Evolutionary conservation across 1,140 invertebrate genomes (phyloP), one percentile per base, ranked within the genome.

Genomic region (Drosophila azteca): DNA sequence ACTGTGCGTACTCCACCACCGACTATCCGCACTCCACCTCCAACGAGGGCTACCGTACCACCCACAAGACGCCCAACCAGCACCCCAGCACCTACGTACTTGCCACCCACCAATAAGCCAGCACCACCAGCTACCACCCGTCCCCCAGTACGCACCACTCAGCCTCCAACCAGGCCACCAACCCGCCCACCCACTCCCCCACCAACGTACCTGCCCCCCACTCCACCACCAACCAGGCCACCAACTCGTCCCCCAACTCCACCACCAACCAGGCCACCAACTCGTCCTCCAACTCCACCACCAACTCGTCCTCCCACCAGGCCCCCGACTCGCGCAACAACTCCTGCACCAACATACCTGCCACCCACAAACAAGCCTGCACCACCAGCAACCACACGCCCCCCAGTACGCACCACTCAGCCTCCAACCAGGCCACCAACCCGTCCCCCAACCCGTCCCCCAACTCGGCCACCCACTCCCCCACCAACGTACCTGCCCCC

Each of bases 341-440:
- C 49, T 6, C 41, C 35, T 5, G 35, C 60, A 31, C 54, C 62
- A 2, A 57, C 53, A 3, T 64, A 64, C 9, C 26, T 65, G 52
- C 57, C 57, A 13, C 57, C 57, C 6, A 54, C 52, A 3, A 68
- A 49, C 3, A 69, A 53, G 49, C 68, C 75, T 43, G 22, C 59
- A 4, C 46, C 49, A n/a, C 65, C 65, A 26, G 53, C 53, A 46
- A 74, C 79, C 7, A 70, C 53, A 2, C 71, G 53, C 20, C 66
- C 71, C 22, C 60, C 52, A 7, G 59, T 64, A 50, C 64, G 46
- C 60, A 78, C 67, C 15, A 52, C 35, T 11, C 35, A 58, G n/a
- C 50, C 67, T 8, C 70, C 62, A 52, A 62, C 87, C 2, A 52
- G 45, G 6, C 66, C 75, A 39, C 72, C 84, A 55, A 68, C 85